Base-by-base conservation (phyloP, 2,113 vertebrate species). In the Cyprinodon tularosa region DNA sequence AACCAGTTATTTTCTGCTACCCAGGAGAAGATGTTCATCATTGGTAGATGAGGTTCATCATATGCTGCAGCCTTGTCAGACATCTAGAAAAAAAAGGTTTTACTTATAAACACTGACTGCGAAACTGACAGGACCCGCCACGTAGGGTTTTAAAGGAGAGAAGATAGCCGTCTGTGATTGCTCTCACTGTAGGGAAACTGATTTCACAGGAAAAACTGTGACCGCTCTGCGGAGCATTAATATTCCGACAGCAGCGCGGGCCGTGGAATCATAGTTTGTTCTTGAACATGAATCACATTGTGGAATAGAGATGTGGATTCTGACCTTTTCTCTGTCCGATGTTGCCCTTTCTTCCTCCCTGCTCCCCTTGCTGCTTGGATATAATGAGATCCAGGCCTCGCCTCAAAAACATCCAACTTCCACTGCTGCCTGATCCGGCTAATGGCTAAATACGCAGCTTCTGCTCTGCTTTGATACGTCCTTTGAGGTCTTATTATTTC, bases 251-350 rank as follows among this genome's bases (percentile, higher is more conserved):
- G 65, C 66, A 45, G 66, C 72, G 9, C 39, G 4, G 62, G 59
- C 71, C 65, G 60, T 61, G 76, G 76, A 62, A 84, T 78, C 76
- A 76, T 80, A 64, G 68, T 75, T 78, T 81, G 71, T 81, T 85
- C 80, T 89, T 89, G 82, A 90, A 89, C 80, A 86, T 82, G 78
- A 85, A 82, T 82, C 68, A 53, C 85, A 82, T 74, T 78, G 84
- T 82, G 75, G 80, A 86, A 75, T 74, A 83, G 68, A 89, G 83
- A 84, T 82, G 82, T 84, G 79, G 64, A 80, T 82, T 82, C 47
- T 86, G 86, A 86, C 87, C 81, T 87, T 86, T 85, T 79, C 60
- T 78, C 42, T 76, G 80, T 78, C 85, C 75, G 15, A 50, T 1
- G 13, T 44, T 85, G 75, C 74, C 80, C 83, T 81, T 80, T 78